Conservation (phyloP, 1,140 invertebrate species). For the Wiebesia pumilae region DNA sequence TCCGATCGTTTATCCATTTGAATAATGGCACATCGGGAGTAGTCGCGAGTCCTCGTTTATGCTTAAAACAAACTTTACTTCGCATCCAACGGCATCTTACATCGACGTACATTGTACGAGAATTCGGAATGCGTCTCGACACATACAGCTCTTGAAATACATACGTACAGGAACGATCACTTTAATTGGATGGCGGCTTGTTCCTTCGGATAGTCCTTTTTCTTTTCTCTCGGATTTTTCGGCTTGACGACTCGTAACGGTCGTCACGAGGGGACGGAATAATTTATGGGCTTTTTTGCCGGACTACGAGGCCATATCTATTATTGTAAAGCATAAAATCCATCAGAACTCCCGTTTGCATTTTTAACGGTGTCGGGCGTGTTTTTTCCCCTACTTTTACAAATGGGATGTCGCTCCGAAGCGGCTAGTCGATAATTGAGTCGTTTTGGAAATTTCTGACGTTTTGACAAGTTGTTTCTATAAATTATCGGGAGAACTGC, state of each 20-base stretch:
- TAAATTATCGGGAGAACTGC: slow-evolving; percentile 15
- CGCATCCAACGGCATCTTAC: neutral
- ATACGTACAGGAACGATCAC: slow-evolving; percentile 22
- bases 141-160: slow-evolving; percentile 17
- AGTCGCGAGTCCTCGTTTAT: neutral
- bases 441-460: slow-evolving; percentile 34
- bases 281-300: slow-evolving; percentile 48
- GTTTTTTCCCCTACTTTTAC: neutral
- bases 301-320: slow-evolving; percentile 39
- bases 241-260: slow-evolving; percentile 47
- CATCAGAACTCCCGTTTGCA: slow-evolving; percentile 42
- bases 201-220: slow-evolving; percentile 26
- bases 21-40: neutral
- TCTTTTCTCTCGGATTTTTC: slow-evolving; percentile 24
- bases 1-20: neutral
- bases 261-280: slow-evolving; percentile 40
- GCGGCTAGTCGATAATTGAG: slow-evolving; percentile 42
- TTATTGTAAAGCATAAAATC: slow-evolving; percentile 46
- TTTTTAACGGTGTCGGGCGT: slow-evolving; percentile 30
- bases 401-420: slow-evolving; percentile 6
- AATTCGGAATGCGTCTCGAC: slow-evolving; percentile 22
- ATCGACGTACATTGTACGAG: slow-evolving; percentile 7
- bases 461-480: slow-evolving; percentile 29
- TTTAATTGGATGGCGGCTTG: slow-evolving; percentile 38
- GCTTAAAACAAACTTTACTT: slow-evolving; percentile 6